A percentile compares a stretch with the other conserved stretches of the same genome.
phyloP scores from a whole-genome alignment of 2,113 vertebrate species.

The Thomomys bottae region DNA sequence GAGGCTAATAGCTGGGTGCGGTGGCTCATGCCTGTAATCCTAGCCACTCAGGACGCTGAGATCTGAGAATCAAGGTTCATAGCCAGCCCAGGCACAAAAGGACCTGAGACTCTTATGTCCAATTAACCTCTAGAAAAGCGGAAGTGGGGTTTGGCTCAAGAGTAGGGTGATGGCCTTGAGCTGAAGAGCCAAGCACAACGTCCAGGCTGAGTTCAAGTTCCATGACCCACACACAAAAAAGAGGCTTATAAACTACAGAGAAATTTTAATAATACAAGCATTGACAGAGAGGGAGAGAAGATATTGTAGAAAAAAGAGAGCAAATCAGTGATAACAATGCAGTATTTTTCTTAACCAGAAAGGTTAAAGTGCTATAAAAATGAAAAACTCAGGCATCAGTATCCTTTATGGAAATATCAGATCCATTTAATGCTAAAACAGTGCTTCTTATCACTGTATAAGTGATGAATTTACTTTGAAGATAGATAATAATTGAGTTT shows the following conservation, averaged over 20 bases:
- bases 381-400: neutral
- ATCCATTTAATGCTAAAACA: neutral
- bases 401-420: neutral
- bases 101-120: no score
- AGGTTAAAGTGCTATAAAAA: neutral
- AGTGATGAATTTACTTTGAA: neutral
- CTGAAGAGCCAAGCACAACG: no score
- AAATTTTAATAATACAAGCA: neutral
- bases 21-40: no score
- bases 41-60: no score
- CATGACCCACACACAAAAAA: no score
- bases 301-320: neutral
- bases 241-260: constrained; percentile 22
- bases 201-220: no score
- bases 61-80: no score
- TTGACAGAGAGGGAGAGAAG: neutral
- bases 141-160: no score
- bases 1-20: no score
- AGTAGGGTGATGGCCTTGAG: no score
- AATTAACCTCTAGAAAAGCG: no score
- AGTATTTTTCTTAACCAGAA: constrained; percentile 11
- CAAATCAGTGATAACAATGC: neutral
- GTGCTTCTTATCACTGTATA: neutral
- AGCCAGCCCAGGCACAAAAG: no score
- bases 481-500: neutral